These are phyloP conservation scores for Argentina silus DNA, from an alignment of 2,797 vertebrate species.

Conservation along the genomic window DNA sequence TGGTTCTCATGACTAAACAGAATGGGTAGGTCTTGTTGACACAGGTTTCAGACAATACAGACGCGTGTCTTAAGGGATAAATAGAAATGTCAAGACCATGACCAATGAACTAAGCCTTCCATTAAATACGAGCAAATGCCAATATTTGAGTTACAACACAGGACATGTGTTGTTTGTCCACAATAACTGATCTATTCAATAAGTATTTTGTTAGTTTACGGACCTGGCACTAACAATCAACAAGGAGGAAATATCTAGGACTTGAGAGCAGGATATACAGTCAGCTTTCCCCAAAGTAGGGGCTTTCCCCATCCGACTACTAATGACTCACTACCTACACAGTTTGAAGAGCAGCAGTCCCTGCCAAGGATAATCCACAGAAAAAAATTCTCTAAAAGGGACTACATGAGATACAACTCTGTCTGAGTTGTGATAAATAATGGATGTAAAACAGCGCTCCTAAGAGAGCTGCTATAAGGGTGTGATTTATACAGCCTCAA, in stretches of 20 bases:
- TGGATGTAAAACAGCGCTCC: conserved; percentile 54
- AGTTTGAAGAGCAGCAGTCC: conserved; percentile 30
- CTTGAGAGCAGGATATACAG: neutral
- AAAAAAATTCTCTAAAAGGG: conserved; percentile 37
- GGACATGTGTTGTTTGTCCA: neutral
- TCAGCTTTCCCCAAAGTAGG: conserved; percentile 29
- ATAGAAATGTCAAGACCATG: no score
- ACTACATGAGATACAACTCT: conserved; percentile 49
- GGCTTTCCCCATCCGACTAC: conserved; percentile 48
- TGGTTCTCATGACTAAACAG: neutral
- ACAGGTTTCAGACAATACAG: neutral
- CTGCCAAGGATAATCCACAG: conserved; percentile 34
- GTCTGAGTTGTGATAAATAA: conserved; percentile 66
- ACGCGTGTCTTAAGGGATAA: no score
- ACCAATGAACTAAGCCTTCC: no score
- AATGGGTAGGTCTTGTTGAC: neutral
- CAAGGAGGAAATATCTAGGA: conserved; percentile 17
- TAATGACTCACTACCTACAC: conserved; percentile 47
- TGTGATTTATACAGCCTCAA: conserved; percentile 63
- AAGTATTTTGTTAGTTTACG: neutral
- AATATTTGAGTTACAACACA: neutral
- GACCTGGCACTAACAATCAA: neutral
- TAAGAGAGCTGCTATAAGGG: conserved; percentile 38
- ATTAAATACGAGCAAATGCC: neutral
- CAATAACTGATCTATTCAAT: neutral